Conservation (phyloP, 2,797 vertebrate genomes). For the Chiroxiphia lanceolata region DNA sequence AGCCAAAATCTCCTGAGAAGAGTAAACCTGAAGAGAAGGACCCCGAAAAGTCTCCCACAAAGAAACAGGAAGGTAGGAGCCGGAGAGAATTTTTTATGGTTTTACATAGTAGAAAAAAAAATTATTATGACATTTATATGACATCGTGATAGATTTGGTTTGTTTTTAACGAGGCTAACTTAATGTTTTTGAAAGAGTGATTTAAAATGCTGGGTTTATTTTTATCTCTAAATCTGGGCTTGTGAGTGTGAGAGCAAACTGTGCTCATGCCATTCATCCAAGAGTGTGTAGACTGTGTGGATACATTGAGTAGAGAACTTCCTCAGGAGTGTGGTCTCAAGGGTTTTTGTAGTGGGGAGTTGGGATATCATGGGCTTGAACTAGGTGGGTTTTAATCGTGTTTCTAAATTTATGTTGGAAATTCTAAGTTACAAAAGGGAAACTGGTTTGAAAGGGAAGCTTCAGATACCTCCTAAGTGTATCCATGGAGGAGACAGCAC, state of each 20-base stretch:
- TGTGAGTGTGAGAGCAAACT: not conserved
- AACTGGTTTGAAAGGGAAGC: not conserved
- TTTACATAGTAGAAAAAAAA: not conserved
- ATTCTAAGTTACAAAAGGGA: not conserved
- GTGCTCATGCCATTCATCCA: not conserved
- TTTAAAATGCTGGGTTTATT: not conserved
- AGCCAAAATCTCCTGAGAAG: slow-evolving; percentile 97
- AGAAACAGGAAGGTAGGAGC: slow-evolving; percentile 90
- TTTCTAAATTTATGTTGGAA: not conserved
- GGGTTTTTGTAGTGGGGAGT: not conserved
- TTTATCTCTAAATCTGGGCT: not conserved
- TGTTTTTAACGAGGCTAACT: not conserved
- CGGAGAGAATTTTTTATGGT: not conserved
- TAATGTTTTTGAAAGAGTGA: not conserved
- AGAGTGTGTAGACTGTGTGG: accelerated
- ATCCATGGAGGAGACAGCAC: not conserved
- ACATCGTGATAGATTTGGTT: not conserved
- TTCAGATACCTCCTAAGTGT: not conserved
- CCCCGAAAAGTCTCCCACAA: slow-evolving; percentile 93
- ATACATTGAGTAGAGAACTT: not conserved
- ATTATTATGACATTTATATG: not conserved
- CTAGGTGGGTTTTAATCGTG: not conserved
- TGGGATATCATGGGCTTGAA: not conserved
- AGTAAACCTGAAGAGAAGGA: slow-evolving; percentile 94
- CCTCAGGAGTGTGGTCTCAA: not conserved